phyloP scores from a whole-genome alignment of 1,140 invertebrate species.

The Ceratosolen solmsi region DNA sequence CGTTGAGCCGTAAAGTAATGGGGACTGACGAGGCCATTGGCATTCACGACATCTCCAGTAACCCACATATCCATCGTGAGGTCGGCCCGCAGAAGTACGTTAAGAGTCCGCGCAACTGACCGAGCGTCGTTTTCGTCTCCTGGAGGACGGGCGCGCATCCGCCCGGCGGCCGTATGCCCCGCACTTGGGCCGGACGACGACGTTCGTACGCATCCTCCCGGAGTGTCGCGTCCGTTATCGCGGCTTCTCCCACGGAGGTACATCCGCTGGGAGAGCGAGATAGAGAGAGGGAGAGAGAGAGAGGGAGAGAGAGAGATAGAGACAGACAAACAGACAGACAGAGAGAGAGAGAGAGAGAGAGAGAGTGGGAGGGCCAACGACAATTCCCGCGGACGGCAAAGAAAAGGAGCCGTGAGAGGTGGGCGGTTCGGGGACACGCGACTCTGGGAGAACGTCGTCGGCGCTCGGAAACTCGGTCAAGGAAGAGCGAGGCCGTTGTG shows the following conservation, averaged over 20 bases:
- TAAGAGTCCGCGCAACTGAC: neutral
- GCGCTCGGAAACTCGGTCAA: constrained; percentile 39
- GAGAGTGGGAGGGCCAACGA: neutral
- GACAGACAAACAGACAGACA: no score
- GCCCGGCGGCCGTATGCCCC: no score
- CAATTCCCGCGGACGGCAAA: neutral
- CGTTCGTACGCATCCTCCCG: neutral
- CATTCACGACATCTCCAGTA: neutral
- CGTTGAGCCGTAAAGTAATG: no score
- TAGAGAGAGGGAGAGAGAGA: no score
- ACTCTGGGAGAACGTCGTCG: neutral
- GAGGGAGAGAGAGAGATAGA: no score
- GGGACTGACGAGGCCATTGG: neutral
- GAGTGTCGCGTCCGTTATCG: neutral
- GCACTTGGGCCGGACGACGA: neutral
- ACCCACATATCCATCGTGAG: neutral
- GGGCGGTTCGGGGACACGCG: no score
- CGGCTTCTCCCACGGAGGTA: neutral
- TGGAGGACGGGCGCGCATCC: neutral
- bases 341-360: no score
- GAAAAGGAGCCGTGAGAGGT: neutral
- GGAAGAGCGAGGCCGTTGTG: neutral
- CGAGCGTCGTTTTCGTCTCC: neutral
- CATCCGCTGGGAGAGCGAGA: neutral
- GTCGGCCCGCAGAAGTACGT: constrained; percentile 3